phyloP scores from a whole-genome alignment of 2,113 vertebrate species.

The Varanus salvator region DNA sequence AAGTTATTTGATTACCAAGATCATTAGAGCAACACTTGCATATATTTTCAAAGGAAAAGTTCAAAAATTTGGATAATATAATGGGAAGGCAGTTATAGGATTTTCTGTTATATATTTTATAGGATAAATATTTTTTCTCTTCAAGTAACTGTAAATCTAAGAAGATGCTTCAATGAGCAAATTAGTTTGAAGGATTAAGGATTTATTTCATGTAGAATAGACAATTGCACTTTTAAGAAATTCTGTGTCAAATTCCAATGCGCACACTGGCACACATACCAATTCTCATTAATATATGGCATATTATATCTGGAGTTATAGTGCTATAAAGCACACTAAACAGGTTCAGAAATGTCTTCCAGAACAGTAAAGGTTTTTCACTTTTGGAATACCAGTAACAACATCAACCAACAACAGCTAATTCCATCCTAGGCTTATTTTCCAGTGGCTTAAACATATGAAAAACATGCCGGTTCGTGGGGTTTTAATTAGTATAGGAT shows the following conservation, averaged over 20 bases:
- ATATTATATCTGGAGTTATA: not conserved
- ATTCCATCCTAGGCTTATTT: not conserved
- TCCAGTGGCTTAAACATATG: not conserved
- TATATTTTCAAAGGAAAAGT: not conserved
- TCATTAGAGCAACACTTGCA: not conserved
- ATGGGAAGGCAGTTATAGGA: not conserved
- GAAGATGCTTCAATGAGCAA: slow-evolving; percentile 10
- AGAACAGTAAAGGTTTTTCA: not conserved
- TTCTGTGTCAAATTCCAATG: slow-evolving; percentile 24
- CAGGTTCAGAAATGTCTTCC: not conserved
- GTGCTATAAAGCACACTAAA: not conserved
- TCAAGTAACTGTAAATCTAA: not conserved
- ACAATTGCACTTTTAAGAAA: not conserved
- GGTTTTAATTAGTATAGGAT: not conserved
- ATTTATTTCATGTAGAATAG: not conserved
- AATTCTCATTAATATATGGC: not conserved
- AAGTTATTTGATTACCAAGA: slow-evolving; percentile 29
- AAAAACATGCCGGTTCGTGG: not conserved
- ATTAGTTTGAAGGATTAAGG: not conserved
- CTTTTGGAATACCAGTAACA: too few relatives aligned
- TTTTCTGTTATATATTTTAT: slow-evolving; percentile 1
- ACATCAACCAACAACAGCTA: too few relatives aligned
- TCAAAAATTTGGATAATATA: not conserved
- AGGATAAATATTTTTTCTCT: not conserved
- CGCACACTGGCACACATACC: slow-evolving; percentile 6